phyloP scores from a whole-genome alignment of 2,113 vertebrate species.

The Strix aluco region DNA sequence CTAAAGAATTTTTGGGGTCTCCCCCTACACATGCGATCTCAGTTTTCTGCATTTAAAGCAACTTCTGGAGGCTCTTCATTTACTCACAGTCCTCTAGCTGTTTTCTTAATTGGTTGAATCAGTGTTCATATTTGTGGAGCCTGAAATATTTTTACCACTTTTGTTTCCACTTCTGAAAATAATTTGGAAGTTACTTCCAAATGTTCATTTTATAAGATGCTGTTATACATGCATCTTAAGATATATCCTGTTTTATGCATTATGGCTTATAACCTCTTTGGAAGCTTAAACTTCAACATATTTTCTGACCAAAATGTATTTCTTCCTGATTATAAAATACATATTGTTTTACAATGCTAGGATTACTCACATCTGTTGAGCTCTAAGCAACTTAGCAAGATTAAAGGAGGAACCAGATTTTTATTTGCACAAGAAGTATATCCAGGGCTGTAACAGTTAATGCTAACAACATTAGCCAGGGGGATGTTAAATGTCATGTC shows the following conservation, averaged over 20 bases:
- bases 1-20: neutral
- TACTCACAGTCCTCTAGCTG: constrained; percentile 11
- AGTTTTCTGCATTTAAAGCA: constrained; percentile 33
- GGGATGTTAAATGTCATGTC: neutral
- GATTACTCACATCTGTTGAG: neutral
- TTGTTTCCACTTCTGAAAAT: constrained; percentile 35
- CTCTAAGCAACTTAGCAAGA: neutral
- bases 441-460: neutral
- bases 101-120: constrained; percentile 50
- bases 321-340: neutral
- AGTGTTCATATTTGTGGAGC: constrained; percentile 50
- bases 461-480: neutral
- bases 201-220: constrained; percentile 46
- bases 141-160: constrained; percentile 66
- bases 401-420: neutral
- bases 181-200: constrained; percentile 62
- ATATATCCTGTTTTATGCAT: neutral
- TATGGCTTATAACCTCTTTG: neutral
- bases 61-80: constrained; percentile 17
- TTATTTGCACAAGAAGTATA: neutral
- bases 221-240: neutral
- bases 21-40: neutral
- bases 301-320: neutral
- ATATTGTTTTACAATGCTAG: neutral
- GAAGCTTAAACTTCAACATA: neutral